phyloP scores from a whole-genome alignment of 2,113 vertebrate genomes.

The Eclectus roratus region DNA sequence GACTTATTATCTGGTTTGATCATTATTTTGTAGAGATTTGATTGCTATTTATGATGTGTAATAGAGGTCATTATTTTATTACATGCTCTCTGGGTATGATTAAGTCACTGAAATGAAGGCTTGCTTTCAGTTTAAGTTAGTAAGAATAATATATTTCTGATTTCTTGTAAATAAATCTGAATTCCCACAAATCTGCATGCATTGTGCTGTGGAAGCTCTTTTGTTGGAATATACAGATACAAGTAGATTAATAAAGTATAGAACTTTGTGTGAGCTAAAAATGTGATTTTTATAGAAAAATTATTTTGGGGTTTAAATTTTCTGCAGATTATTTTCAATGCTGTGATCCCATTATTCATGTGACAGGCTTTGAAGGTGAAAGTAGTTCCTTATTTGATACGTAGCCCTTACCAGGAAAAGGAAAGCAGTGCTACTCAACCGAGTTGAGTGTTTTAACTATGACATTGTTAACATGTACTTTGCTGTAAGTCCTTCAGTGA shows the following conservation, averaged over 20 bases:
- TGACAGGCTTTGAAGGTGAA: neutral
- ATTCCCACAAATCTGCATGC: constrained; percentile 51
- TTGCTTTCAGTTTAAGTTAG: constrained; percentile 70
- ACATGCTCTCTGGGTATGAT: constrained; percentile 69
- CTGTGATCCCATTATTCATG: constrained; percentile 7
- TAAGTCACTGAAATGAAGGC: constrained; percentile 74
- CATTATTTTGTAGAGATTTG: constrained; percentile 72
- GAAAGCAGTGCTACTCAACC: neutral
- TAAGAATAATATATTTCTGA: constrained; percentile 72
- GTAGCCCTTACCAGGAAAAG: neutral
- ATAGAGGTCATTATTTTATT: constrained; percentile 78
- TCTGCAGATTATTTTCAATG: neutral
- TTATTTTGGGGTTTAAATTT: neutral
- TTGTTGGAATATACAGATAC: constrained; percentile 49
- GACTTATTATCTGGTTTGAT: constrained; percentile 78
- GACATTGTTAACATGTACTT: neutral
- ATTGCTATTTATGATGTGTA: constrained; percentile 77
- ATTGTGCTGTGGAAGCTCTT: constrained; percentile 29
- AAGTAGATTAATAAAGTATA: constrained; percentile 57
- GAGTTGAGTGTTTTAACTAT: neutral
- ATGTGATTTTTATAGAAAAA: constrained; percentile 17
- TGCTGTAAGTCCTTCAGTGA: neutral
- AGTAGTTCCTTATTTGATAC: neutral
- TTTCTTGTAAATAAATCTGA: constrained; percentile 69
- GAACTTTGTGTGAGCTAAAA: constrained; percentile 48